Conservation (phyloP, 2,888 invertebrate species). For the Rotaria macrura region DNA sequence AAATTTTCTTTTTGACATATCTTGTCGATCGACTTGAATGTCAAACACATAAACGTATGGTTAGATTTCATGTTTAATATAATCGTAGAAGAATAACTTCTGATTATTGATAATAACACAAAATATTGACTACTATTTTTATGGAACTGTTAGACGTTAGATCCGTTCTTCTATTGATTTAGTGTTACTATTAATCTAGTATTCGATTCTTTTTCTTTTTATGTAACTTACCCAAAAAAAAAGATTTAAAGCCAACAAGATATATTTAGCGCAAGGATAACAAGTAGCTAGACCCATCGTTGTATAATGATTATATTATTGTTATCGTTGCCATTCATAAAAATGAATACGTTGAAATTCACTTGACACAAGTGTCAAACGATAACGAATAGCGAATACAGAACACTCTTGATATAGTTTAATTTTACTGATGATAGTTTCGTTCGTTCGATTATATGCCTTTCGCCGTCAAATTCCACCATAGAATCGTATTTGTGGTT, state of each 20-base stretch:
- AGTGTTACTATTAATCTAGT: too few species aligned
- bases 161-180: too few species aligned
- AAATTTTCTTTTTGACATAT: too few species aligned
- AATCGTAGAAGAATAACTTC: too few species aligned
- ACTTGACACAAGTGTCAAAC: neutral
- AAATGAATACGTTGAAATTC: too few species aligned
- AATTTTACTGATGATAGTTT: neutral
- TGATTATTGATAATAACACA: too few species aligned
- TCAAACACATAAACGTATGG: too few species aligned
- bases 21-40: too few species aligned
- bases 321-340: neutral
- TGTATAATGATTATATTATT: neutral
- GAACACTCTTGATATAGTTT: neutral
- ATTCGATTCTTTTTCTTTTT: neutral
- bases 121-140: too few species aligned
- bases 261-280: slow-evolving; percentile 4
- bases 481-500: neutral
- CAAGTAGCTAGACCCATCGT: neutral
- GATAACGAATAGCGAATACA: neutral
- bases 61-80: too few species aligned
- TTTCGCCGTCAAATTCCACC: neutral
- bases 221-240: neutral
- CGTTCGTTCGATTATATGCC: neutral
- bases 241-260: neutral
- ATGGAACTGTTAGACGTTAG: too few species aligned